phyloP scores from a whole-genome alignment of 2,888 invertebrate species.

The Lacanobia oleracea region DNA sequence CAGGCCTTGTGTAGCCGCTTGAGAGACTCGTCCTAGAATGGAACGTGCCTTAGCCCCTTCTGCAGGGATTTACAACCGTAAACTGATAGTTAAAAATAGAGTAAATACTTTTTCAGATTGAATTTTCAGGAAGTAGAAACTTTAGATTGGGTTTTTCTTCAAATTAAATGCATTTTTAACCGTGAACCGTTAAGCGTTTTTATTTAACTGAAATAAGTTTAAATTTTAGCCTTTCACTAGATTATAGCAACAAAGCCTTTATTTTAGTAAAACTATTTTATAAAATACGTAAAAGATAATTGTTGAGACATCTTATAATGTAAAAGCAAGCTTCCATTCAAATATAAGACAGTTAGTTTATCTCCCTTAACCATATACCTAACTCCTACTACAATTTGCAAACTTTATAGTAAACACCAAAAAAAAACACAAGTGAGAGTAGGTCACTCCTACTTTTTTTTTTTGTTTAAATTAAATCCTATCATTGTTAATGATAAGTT shows the following conservation, averaged over 20 bases:
- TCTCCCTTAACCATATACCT: too few relatives aligned
- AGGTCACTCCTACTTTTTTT: too few relatives aligned
- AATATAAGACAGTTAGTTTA: too few relatives aligned
- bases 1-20: slow-evolving; percentile 76
- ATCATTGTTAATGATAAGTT: too few relatives aligned
- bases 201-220: not conserved
- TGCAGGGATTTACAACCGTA: slow-evolving; percentile 35
- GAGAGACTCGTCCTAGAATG: slow-evolving; percentile 67
- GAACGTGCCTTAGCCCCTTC: slow-evolving; percentile 55
- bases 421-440: too few relatives aligned
- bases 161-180: slow-evolving; percentile 23
- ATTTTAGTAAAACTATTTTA: too few relatives aligned
- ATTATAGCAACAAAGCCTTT: not conserved
- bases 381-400: too few relatives aligned
- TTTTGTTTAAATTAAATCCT: too few relatives aligned
- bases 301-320: too few relatives aligned
- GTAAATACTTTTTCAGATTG: not conserved
- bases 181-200: slow-evolving; percentile 17
- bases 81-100: slow-evolving; percentile 15
- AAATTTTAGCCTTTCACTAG: slow-evolving; percentile 18
- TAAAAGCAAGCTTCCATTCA: too few relatives aligned
- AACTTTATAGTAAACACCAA: too few relatives aligned
- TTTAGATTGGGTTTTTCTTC: slow-evolving; percentile 20
- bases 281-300: too few relatives aligned
- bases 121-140: slow-evolving; percentile 39